Evolutionary conservation across 2,797 vertebrate species (phyloP).

Genomic region (Phalanger gymnotis): DNA sequence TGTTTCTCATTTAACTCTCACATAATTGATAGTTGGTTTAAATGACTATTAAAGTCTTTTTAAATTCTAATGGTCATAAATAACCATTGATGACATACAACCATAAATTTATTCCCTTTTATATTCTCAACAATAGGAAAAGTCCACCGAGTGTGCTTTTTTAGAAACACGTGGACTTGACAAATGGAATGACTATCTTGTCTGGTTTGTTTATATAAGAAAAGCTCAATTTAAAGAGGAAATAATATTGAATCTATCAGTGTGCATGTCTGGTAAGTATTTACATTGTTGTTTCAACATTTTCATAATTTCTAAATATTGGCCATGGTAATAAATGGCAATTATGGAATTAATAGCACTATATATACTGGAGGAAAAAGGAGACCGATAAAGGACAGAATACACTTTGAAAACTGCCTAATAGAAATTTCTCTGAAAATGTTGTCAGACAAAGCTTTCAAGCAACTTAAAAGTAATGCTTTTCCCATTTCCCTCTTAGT

Average conservation of each 20-base stretch:
- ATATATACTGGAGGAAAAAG: background rate
- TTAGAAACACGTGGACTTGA: conserved; percentile 35
- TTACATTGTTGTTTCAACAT: conserved; percentile 44
- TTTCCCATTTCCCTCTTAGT: conserved; percentile 64
- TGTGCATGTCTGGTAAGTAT: conserved; percentile 12
- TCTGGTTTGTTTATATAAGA: conserved; percentile 34
- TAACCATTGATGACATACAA: background rate
- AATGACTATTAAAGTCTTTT: background rate
- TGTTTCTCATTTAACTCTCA: background rate
- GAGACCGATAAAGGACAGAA: background rate
- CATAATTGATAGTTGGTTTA: background rate
- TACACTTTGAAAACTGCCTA: conserved; percentile 21
- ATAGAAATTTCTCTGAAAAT: conserved; percentile 53
- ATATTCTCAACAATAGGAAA: conserved; percentile 24
- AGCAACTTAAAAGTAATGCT: conserved; percentile 54
- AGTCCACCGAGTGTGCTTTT: conserved; percentile 30
- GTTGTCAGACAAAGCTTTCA: conserved; percentile 53
- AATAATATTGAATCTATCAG: conserved; percentile 35
- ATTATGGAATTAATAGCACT: conserved; percentile 24
- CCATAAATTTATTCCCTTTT: background rate
- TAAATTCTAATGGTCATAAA: background rate
- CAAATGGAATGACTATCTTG: conserved; percentile 14
- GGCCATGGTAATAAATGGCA: background rate
- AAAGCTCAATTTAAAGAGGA: conserved; percentile 52
- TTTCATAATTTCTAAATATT: conserved; percentile 43